Percentiles rank a stretch among this genome's conserved stretches.
These are phyloP conservation scores for Polyodon spathula DNA, from an alignment of 2,113 vertebrate species.

Conservation along the genomic window DNA sequence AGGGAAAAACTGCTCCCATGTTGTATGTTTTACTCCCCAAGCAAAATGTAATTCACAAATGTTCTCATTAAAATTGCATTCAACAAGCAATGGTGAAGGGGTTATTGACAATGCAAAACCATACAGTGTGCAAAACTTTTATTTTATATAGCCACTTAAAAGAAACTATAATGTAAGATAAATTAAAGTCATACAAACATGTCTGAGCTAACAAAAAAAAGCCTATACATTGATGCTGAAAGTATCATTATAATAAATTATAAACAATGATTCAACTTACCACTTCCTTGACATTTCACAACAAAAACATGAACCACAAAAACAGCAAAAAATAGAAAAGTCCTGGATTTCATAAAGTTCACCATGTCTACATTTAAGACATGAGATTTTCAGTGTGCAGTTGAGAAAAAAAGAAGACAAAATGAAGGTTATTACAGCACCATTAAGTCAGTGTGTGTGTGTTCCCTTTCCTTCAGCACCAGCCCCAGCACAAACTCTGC, in stretches of 20 bases:
- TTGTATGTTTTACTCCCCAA: no score
- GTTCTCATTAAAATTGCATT: no score
- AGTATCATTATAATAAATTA: constrained; percentile 7
- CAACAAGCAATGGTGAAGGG: no score
- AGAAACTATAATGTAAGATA: no score
- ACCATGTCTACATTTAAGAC: constrained; percentile 62
- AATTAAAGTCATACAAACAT: no score
- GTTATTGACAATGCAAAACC: no score
- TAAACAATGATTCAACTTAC: constrained; percentile 45
- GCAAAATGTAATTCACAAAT: no score
- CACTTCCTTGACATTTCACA: constrained; percentile 53
- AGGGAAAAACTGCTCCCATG: no score
- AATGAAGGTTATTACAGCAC: constrained; percentile 49
- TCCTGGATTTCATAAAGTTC: constrained; percentile 56
- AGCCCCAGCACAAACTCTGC: constrained; percentile 56
- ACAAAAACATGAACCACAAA: constrained; percentile 48
- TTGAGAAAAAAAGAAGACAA: constrained; percentile 31
- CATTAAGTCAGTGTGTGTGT: constrained; percentile 48
- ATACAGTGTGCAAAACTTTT: no score
- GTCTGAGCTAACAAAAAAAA: constrained; percentile 19
- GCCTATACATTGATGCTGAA: neutral
- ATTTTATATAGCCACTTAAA: no score
- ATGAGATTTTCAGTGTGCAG: constrained; percentile 48
- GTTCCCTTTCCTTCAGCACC: constrained; percentile 52
- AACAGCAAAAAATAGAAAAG: constrained; percentile 50